Evolutionary conservation across 2,888 invertebrate genomes (phyloP), one percentile per base, ranked within the genome.

Genomic region (Cheilosia variabilis): DNA sequence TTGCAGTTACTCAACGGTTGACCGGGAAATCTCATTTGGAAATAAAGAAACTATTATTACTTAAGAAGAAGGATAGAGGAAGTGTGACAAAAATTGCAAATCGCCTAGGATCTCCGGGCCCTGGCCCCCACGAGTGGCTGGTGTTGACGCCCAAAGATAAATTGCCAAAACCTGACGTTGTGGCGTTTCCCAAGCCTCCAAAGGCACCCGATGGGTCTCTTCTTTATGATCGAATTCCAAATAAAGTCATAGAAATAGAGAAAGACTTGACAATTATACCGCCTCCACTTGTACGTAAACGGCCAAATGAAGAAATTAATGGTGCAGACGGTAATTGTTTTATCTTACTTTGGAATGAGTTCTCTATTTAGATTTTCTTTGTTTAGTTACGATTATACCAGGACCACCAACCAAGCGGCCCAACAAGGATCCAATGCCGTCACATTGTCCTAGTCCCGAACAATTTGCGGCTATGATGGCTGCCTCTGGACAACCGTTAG

Each of bases 161-260:
- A 93, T 94, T 97, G 93, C 97, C 97, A 87, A 94, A 94, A 93
- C 97, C 97, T 45, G 95, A 95, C 88, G 95, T 95, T 90, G 95
- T 96, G 88, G 96, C 96, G 89, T 98, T 97, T 93, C 98, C 98
- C 71, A 96, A 97, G 92, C 98, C 98, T 88, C 97, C 97, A 60
- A 97, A 97, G 93, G 97, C 96, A 80, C 96, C 93, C 93, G 96
- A 98, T 92, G 98, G 97, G 89, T 97, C 97, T 92, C 93, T 98
- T 88, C 91, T 97, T 88, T 97, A 97, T 92, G 97, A 97, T 91
- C 95, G 96, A 90, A 95, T 97, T 89, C 95, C 96, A 88, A 97
- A 97, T 89, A 97, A 97, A 93, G 87, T 90, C 31, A 93, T 93
- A 13, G 94, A 94, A 90, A 93, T 94, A 34, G 95, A 95, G 89